These are phyloP conservation scores for Scolopax mira DNA, from an alignment of 2,113 vertebrate genomes.

Conservation along the genomic window DNA sequence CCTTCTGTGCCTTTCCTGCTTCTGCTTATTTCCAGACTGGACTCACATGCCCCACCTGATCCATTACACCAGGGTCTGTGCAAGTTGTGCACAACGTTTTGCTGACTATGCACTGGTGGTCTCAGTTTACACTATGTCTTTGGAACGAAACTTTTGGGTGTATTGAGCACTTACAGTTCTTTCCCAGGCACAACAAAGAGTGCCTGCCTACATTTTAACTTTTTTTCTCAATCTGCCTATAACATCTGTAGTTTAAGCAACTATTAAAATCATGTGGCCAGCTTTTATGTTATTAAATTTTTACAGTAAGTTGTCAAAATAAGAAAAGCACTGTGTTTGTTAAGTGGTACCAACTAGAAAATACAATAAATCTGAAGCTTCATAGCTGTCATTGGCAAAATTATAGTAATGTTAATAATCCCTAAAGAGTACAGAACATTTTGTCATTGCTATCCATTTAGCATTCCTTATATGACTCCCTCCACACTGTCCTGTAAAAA, in stretches of 20 bases:
- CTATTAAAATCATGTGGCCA: background rate
- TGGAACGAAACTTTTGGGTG: background rate
- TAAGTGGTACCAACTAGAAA: background rate
- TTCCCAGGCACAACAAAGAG: background rate
- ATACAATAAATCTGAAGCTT: background rate
- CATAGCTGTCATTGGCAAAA: background rate
- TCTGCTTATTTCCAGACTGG: background rate
- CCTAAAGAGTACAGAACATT: background rate
- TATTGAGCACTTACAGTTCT: background rate
- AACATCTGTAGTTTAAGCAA: background rate
- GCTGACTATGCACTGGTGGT: background rate
- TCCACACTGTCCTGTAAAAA: background rate
- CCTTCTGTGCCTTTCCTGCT: background rate
- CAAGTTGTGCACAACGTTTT: background rate
- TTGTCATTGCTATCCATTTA: background rate
- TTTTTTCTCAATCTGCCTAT: background rate
- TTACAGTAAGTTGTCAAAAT: background rate
- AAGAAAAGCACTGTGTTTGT: background rate
- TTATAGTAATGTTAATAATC: background rate
- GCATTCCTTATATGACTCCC: background rate
- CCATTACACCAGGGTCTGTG: background rate
- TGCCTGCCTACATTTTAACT: background rate
- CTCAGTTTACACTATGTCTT: background rate
- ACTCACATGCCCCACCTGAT: rapidly evolving
- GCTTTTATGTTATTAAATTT: background rate